phyloP scores from a whole-genome alignment of 2,797 vertebrate species.

The Premnoplex brunnescens region DNA sequence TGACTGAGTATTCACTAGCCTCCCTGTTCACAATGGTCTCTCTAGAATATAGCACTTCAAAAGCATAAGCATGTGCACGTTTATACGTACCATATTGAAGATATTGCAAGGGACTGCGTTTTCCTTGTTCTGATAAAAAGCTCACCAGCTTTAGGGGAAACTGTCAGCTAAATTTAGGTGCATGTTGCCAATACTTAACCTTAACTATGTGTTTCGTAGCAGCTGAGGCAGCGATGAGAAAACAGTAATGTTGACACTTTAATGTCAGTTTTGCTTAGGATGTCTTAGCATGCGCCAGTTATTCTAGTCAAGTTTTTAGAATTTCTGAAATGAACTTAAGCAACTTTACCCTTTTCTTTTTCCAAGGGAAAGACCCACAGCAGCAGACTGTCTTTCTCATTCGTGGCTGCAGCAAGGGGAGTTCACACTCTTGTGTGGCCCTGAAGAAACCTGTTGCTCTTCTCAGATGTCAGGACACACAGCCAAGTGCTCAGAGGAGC shows the following conservation, averaged over 20 bases:
- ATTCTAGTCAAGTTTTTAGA: background rate
- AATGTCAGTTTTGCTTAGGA: background rate
- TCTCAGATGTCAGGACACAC: slow-evolving; percentile 55
- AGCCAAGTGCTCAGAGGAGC: slow-evolving; percentile 72
- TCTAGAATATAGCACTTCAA: background rate
- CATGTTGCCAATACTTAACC: background rate
- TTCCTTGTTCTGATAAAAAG: background rate
- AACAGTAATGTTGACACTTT: background rate
- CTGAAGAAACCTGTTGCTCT: slow-evolving; percentile 63
- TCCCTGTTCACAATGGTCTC: background rate
- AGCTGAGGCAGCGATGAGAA: background rate
- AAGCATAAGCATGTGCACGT: background rate
- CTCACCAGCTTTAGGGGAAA: background rate
- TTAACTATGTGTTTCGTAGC: background rate
- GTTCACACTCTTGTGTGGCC: slow-evolving; percentile 67
- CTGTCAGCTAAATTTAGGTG: background rate
- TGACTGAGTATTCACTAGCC: background rate
- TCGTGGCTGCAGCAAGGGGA: slow-evolving; percentile 89
- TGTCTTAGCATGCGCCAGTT: background rate
- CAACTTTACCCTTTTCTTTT: background rate
- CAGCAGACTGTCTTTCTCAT: slow-evolving; percentile 89
- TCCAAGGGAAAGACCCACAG: slow-evolving; percentile 87
- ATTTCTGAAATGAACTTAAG: background rate
- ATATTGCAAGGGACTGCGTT: background rate
- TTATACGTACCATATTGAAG: background rate